Base-by-base conservation (phyloP, 2,797 vertebrate species). In the Antrozous pallidus region DNA sequence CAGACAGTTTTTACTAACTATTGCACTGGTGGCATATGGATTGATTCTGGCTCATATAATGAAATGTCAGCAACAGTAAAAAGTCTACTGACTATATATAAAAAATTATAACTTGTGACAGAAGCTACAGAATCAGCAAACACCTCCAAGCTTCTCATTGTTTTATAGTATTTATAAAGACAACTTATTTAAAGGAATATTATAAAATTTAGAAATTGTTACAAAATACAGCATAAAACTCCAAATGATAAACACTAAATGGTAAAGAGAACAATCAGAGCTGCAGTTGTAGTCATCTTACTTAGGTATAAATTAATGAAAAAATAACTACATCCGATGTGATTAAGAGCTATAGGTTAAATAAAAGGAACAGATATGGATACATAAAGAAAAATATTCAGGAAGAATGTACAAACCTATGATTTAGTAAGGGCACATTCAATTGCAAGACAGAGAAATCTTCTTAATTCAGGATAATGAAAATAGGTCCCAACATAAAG, bases 61-160 rank as follows among this genome's bases (percentile, higher is more conserved):
- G 87, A 74, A 94, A 12, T 31, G 36, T 63, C 24, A 88, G 49
- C 22, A 79, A 93, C 7, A 65, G 10, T 80, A 73, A 81, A 90
- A 79, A 4, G 33, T 10, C 33, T 84, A 63, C 18, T 81, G 26
- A 94, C 54, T 94, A 70, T 33, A 91, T 17, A 14, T 69, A 71
- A 36, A 33, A 73, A 82, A 70, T 78, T 77, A 77, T 36, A 86
- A 67, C 28, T 42, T 56, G 6, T 90, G 61, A 86, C 9, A 65
- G 45, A 90, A 90, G 28, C 33, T 86, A 88, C 42, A 91, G 67
- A 92, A 84, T 87, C 33, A 79, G 42, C 89, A 91, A 86, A 92
- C 75, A 1, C 1, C 40, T 67, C 16, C 2, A 85, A 65, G 20
- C 13, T 85, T 79, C 36, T 70, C 73, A 16, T n/a, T 90, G 31